Evolutionary conservation across 2,888 invertebrate genomes (phyloP), one percentile per base, ranked within the genome.

Genomic region (Galerucella calmariensis): DNA sequence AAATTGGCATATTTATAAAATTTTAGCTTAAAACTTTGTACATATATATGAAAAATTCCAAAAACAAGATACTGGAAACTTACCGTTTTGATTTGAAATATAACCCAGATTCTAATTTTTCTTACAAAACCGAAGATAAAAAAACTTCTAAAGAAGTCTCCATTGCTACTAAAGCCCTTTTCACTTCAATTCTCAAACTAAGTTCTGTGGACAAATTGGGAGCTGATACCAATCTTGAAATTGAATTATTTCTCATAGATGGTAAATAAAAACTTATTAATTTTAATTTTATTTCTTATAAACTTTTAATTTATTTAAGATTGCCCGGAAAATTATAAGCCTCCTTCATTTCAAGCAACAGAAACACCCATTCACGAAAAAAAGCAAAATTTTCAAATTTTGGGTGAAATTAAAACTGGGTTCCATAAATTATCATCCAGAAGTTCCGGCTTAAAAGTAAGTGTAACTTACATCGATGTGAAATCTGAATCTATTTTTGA

Each of bases 11-110:
- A n/a, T n/a, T 27, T 58, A 10, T 48, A n/a, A 5, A 16, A 14
- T 68, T 27, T 41, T 53, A 77, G 78, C 69, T 78, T 12, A 74
- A 74, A 48, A 72, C 72, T 41, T 71, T 77, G 35, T 75, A 72
- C 61, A 0, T 78, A 8, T 71, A 67, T 58, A 27, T 78, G 61
- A 75, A 71, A 65, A 65, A 72, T 27, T 20, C 73, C 4, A 24
- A 46, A 9, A 66, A 70, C 44, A 68, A 73, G 14, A 14, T 74
- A 20, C 9, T 74, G 2, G 78, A 78, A 67, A 69, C 53, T 9
- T 78, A 76, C 56, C 72, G 70, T 56, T 71, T 78, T 27, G 56
- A 61, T 53, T 66, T 78, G 27, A 75, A 75, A 71, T 78, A 77
- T 61, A 78, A 77, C 46, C 70, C 24, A 14, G 69, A 71, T n/a